Evolutionary conservation across 2,888 invertebrate species (phyloP).

Genomic region (Gandaritis pyraliata): DNA sequence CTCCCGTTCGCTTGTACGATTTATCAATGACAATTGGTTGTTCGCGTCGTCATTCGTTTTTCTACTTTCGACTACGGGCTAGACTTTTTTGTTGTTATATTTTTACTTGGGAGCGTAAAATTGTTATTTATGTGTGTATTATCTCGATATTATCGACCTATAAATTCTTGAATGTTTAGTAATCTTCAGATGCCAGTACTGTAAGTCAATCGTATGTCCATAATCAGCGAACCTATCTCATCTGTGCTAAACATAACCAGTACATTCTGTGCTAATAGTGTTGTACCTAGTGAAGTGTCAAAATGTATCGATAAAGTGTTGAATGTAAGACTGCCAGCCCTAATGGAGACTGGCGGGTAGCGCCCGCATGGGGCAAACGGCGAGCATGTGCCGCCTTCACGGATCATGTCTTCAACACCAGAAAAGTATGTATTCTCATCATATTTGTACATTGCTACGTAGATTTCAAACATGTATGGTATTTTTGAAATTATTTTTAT

Average conservation of each 20-base stretch:
- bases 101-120: background rate
- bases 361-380: conserved; percentile 91
- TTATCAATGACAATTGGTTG: conserved; percentile 62
- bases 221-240: conserved; percentile 27
- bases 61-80: conserved; percentile 33
- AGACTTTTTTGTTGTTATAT: conserved; percentile 25
- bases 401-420: conserved; percentile 90
- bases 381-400: conserved; percentile 92
- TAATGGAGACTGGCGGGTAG: conserved; percentile 77
- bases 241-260: conserved; percentile 49
- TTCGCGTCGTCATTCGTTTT: conserved; percentile 55
- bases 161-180: background rate
- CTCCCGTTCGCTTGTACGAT: conserved; percentile 52
- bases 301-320: conserved; percentile 49
- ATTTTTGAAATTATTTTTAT: too few species aligned
- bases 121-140: conserved; percentile 10
- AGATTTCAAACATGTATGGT: too few species aligned
- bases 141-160: too few species aligned
- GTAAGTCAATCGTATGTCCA: conserved; percentile 48
- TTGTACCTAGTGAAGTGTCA: conserved; percentile 59
- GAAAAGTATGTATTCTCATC: conserved; percentile 86
- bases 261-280: conserved; percentile 53
- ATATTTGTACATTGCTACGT: background rate
- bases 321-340: conserved; percentile 59
- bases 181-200: conserved; percentile 50